Evolutionary conservation across 2,797 vertebrate genomes (phyloP).

Genomic region (Gadopsis bispinosus): DNA sequence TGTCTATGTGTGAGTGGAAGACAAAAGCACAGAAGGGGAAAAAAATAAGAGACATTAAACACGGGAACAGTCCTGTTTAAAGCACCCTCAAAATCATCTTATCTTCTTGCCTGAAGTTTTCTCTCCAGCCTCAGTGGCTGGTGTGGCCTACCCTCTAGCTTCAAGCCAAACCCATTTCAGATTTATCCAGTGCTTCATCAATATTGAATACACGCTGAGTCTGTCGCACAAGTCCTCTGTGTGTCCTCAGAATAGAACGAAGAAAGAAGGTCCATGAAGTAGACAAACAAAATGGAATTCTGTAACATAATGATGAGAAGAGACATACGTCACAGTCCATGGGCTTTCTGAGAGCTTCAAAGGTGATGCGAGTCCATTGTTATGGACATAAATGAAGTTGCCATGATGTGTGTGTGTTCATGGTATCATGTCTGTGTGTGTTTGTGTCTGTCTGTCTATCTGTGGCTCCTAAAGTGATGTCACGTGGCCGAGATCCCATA

Average conservation of each 20-base stretch:
- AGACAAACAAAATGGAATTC: slow-evolving; percentile 23
- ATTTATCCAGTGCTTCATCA: slow-evolving; percentile 33
- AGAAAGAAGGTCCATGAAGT: neutral
- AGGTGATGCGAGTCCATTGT: slow-evolving; percentile 24
- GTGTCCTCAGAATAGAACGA: slow-evolving; percentile 11
- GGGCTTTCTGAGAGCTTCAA: slow-evolving; percentile 20
- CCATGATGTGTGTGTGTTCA: slow-evolving; percentile 16
- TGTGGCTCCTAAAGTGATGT: slow-evolving; percentile 55
- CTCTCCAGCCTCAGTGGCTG: neutral
- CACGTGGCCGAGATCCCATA: slow-evolving; percentile 64
- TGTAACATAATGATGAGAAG: slow-evolving; percentile 15
- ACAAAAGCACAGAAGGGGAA: neutral
- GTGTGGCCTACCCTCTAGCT: neutral
- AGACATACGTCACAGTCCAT: slow-evolving; percentile 1
- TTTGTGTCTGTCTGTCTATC: slow-evolving; percentile 26
- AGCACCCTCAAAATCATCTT: neutral
- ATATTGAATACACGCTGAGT: slow-evolving; percentile 24
- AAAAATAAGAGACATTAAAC: neutral
- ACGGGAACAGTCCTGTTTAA: neutral
- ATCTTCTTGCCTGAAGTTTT: neutral
- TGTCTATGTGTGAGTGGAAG: neutral
- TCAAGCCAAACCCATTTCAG: slow-evolving; percentile 5
- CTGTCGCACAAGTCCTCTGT: neutral
- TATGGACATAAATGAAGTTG: slow-evolving; percentile 26
- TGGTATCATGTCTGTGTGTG: slow-evolving; percentile 25